Percentiles rank a stretch among this genome's conserved stretches.
Conservation (phyloP, 2,888 invertebrate genomes). For the Seladonia tumulorum region DNA sequence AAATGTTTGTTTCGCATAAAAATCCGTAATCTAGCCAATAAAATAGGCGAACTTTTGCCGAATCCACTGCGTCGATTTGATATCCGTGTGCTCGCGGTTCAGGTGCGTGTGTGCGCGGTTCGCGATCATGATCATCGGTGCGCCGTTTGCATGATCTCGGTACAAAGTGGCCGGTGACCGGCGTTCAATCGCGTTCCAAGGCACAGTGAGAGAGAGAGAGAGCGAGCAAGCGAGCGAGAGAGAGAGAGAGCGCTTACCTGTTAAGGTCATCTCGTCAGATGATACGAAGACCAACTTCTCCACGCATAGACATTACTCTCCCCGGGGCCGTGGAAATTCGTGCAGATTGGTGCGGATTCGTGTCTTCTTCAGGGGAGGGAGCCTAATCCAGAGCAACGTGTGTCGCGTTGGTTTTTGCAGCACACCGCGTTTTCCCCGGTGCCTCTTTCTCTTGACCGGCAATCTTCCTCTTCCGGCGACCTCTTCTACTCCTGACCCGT, state of each 20-base stretch:
- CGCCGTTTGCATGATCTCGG: neutral
- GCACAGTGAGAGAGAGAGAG: neutral
- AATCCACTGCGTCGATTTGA: neutral
- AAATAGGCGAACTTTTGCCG: neutral
- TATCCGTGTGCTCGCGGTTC: too few relatives aligned
- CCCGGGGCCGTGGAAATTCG: neutral
- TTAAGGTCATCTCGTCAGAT: conserved; percentile 81
- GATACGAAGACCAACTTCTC: conserved; percentile 71
- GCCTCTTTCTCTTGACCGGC: conserved; percentile 41
- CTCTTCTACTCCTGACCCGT: conserved; percentile 65
- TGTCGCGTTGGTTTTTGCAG: neutral
- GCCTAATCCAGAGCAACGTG: neutral
- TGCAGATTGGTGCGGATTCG: neutral
- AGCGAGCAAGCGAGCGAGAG: too few relatives aligned
- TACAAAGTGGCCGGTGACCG: neutral
- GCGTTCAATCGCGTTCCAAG: neutral
- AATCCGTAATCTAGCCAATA: neutral
- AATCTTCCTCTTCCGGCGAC: conserved; percentile 54
- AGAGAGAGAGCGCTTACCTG: conserved; percentile 75
- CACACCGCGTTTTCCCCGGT: conserved; percentile 42
- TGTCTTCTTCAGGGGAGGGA: neutral
- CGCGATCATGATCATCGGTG: neutral
- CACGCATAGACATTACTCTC: conserved; percentile 78
- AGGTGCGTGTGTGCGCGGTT: neutral
- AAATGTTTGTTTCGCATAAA: neutral